Evolutionary conservation across 2,113 vertebrate species (phyloP).

Genomic region (Bos javanicus): DNA sequence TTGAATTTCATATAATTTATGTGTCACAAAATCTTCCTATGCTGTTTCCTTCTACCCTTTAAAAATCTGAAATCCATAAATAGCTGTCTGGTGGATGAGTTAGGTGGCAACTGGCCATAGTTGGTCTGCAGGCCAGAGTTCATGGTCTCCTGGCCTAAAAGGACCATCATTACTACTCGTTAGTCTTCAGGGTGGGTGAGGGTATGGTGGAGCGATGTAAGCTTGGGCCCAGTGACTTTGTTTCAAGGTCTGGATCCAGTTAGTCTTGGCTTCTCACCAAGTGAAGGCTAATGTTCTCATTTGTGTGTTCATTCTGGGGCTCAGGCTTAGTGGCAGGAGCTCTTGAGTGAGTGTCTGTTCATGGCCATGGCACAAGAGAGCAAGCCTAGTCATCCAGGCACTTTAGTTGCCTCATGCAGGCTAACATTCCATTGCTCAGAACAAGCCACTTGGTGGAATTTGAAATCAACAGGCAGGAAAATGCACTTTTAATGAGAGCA

Average conservation of each 20-base stretch:
- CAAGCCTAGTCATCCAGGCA: neutral
- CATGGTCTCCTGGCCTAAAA: neutral
- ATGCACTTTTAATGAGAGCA: neutral
- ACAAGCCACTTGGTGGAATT: neutral
- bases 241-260: neutral
- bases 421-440: neutral
- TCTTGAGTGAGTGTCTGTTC: neutral
- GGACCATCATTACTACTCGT: neutral
- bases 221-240: neutral
- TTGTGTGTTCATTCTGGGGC: neutral
- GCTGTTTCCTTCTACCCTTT: neutral
- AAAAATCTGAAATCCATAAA: neutral
- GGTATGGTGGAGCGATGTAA: accelerated
- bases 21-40: neutral
- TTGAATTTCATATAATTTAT: neutral
- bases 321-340: neutral
- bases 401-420: neutral
- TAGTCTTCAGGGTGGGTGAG: neutral
- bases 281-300: neutral
- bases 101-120: neutral
- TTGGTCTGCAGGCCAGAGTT: neutral
- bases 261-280: neutral
- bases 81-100: neutral
- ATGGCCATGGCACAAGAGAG: neutral
- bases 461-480: neutral